Conservation (phyloP, 2,797 vertebrate species). For the Falco naumanni region DNA sequence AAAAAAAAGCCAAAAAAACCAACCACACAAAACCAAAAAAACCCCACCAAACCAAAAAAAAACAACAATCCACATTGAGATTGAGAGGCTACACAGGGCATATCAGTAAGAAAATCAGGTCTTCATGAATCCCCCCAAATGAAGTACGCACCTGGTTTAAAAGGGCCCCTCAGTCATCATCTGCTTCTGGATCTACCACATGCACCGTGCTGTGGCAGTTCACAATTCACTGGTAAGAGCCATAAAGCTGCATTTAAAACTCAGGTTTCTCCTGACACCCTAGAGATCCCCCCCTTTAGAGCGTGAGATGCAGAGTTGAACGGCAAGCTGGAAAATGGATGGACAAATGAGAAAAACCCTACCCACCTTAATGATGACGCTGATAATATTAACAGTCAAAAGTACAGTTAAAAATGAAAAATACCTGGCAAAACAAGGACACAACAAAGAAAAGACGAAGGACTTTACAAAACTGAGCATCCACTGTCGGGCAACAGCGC, state of each 20-base stretch:
- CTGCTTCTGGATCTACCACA: neutral
- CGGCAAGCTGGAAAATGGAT: neutral
- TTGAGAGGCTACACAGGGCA: neutral
- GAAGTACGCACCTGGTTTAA: neutral
- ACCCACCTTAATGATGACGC: rapidly evolving
- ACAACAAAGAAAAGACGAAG: neutral
- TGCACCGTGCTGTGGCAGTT: rapidly evolving
- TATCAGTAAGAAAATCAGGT: neutral
- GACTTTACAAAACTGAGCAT: neutral
- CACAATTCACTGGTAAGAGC: neutral
- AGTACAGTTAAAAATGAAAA: neutral
- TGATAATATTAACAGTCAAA: neutral
- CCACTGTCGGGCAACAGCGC: neutral
- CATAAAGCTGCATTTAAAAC: neutral
- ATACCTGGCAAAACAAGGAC: neutral
- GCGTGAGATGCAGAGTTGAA: neutral
- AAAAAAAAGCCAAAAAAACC: neutral
- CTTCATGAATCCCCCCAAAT: neutral
- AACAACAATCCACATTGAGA: no score
- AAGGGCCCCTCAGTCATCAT: neutral
- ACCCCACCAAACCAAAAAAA: neutral
- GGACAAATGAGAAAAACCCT: neutral
- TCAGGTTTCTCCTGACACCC: neutral
- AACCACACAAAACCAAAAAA: no score
- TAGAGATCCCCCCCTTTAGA: neutral